phyloP scores from a whole-genome alignment of 2,113 vertebrate genomes.

The Tiliqua scincoides region DNA sequence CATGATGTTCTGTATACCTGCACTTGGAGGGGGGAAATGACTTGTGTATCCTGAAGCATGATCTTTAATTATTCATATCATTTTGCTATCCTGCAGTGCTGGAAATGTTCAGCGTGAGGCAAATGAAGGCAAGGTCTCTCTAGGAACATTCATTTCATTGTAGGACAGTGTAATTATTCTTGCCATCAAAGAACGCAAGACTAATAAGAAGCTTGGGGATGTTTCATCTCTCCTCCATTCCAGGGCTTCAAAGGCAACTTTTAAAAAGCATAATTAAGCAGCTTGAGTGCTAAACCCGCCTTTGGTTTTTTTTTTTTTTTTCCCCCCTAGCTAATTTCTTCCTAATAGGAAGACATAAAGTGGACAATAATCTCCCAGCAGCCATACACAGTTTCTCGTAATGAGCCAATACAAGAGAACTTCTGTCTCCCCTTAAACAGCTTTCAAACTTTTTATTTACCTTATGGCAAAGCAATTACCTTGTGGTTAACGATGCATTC shows the following conservation, averaged over 20 bases:
- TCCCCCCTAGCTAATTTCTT: conserved; percentile 52
- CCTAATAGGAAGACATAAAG: conserved; percentile 56
- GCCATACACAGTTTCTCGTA: conserved; percentile 45
- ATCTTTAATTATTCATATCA: conserved; percentile 43
- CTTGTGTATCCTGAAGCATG: background rate
- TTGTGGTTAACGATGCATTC: background rate
- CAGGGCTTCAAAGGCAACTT: conserved; percentile 52
- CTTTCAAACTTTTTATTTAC: background rate
- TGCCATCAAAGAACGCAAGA: conserved; percentile 53
- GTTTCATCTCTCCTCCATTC: conserved; percentile 28
- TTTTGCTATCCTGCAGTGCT: conserved; percentile 41
- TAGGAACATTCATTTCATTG: conserved; percentile 21
- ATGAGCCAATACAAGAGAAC: conserved; percentile 41
- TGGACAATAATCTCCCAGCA: conserved; percentile 63
- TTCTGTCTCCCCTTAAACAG: conserved; percentile 15
- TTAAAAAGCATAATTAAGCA: conserved; percentile 72
- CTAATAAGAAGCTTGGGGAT: conserved; percentile 60
- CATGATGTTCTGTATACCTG: background rate
- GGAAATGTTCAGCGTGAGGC: conserved; percentile 24
- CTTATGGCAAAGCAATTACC: conserved; percentile 12
- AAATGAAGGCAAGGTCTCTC: background rate
- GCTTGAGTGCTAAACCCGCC: conserved; percentile 54
- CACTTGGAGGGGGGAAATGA: background rate
- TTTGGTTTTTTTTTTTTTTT: conserved; percentile 33
- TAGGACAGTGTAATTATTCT: conserved; percentile 62